Base-by-base conservation (phyloP, 92 coral and sea anemone genomes). In the Porites cylindrica region DNA sequence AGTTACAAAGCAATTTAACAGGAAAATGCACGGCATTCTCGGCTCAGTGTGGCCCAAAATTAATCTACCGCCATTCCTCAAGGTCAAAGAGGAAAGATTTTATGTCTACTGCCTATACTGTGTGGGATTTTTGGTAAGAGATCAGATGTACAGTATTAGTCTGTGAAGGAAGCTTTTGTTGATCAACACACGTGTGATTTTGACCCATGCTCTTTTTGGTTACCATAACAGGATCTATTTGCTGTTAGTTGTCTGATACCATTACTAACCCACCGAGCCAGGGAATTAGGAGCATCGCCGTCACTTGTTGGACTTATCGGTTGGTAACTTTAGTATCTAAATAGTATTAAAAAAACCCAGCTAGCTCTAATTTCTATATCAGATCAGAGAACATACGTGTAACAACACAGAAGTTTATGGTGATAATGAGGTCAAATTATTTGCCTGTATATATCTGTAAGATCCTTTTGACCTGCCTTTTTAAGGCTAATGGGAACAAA, bases 201-300 rank as follows among this genome's bases (percentile, higher is more conserved):
- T 79, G 4, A 54, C 14, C 11, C 60, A 10, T 56, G 12, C 8
- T 56, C 61, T 56, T 18, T 10, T 65, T 23, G 19, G 52, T 43
- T 72, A 54, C 51, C 61, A 13, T 14, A 72, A 72, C 84, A 97
- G 99, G 99, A 97, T 77, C 78, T 97, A 58, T 80, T 96, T 78
- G 93, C 95, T 26, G 99, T 97, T 9, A 96, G 99, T 21, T 87
- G 96, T 88, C 86, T 96, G 12, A 17, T 95, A 6, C 99, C 99
- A 17, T 79, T 96, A 24, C 26, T 95, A n/a, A 90, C 93, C 54
- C 96, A 98, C 51, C 90, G 94, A 86, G 97, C 97, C 13, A 93
- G 99, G 53, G 92, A 97, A 26, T 92, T 97, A 32, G 99, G 99
- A 9, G 99, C 96, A 24, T 90, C 97, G 8, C 99, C 99, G 47